Evolutionary conservation across 2,113 vertebrate genomes (phyloP), one percentile per base, ranked within the genome.

Genomic region (Zosterops lateralis): DNA sequence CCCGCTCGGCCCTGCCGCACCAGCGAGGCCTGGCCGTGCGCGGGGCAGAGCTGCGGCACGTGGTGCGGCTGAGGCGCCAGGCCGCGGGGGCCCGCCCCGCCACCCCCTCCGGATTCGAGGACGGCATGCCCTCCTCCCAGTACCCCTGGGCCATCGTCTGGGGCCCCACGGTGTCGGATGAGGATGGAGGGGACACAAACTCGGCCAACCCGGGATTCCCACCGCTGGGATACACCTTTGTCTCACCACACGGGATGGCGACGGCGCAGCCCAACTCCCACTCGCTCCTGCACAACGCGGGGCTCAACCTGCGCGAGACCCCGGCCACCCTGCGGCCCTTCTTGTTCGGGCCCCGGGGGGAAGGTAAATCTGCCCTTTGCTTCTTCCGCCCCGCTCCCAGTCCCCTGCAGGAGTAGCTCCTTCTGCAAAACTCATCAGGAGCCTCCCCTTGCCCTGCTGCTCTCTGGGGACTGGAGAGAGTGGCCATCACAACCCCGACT

Each of bases 91-190:
- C 93, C 3, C 97, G 97, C 29, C 98, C 97, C 0, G 98, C 98
- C 76, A 98, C 98, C 36, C 98, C 98, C 2, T 98, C 98, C 0
- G 97, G 98, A 1, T 97, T 98, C 29, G 98, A 98, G 96, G 98
- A 98, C 1, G 98, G 98, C 66, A 97, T 97, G 34, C 98, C 98
- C 54, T 98, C 98, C 38, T 98, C 98, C n/a, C 98, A 98, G 93
- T 98, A 98, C 76, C 98, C 98, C 51, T 98, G 98, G 98, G 98
- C 98, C 79, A 98, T 98, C 13, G 97, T 98, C 15, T 98, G 98
- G 98, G 98, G 98, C 21, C 98, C 98, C 72, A 98, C 98, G 0
- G 97, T 98, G 78, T 98, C 98, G 1, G 98, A 98, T 57, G 98
- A 98, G 90, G 98, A 98, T 1, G 98, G 97, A 78, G 97, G 97